Evolutionary conservation across 2,888 invertebrate species (phyloP).

Genomic region (Tyria jacobaeae): DNA sequence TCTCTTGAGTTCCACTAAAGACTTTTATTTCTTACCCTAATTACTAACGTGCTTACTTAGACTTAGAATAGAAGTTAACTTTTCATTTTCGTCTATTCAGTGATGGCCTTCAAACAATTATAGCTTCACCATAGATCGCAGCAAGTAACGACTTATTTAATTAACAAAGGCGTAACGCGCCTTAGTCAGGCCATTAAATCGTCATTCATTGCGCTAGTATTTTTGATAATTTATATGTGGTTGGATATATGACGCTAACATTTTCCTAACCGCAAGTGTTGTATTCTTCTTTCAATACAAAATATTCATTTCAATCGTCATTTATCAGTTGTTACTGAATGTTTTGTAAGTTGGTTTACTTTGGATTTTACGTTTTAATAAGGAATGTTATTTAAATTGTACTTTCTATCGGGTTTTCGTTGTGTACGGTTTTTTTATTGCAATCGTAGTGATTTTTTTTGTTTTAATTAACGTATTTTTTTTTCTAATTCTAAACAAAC

Average conservation of each 20-base stretch:
- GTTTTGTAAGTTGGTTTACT: background rate
- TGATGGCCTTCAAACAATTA: background rate
- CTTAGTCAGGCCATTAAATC: conserved; percentile 1
- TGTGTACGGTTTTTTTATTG: background rate
- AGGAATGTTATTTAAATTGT: background rate
- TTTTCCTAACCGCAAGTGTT: conserved; percentile 8
- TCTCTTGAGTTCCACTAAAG: too few species aligned
- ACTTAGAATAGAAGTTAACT: too few species aligned
- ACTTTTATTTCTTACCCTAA: too few species aligned
- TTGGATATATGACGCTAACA: conserved; percentile 2
- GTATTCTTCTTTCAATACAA: background rate
- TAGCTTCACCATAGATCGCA: conserved; percentile 3
- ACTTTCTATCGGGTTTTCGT: background rate
- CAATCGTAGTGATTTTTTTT: too few species aligned
- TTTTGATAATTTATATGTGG: conserved; percentile 6
- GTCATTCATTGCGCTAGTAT: conserved; percentile 6
- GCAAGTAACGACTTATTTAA: conserved; percentile 3
- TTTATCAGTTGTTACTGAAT: conserved; percentile 7
- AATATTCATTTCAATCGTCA: background rate
- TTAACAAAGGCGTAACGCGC: conserved; percentile 9
- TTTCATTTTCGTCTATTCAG: too few species aligned
- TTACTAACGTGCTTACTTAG: too few species aligned
- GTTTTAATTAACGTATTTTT: background rate
- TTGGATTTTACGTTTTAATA: background rate
- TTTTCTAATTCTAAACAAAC: background rate